Evolutionary conservation across 1,140 invertebrate species (phyloP).

Genomic region (Euborellia annulipes): DNA sequence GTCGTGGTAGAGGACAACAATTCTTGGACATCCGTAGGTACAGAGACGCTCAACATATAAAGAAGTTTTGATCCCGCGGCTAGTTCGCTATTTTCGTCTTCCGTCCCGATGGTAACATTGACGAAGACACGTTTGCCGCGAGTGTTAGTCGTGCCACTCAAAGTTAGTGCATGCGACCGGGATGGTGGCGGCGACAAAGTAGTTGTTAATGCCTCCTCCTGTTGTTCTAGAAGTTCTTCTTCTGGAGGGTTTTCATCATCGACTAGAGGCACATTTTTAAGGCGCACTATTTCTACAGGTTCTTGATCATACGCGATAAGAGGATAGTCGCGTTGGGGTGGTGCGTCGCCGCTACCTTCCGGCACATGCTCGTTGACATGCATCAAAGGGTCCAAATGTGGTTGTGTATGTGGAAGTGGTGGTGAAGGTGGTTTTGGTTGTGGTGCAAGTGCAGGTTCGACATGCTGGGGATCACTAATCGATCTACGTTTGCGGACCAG

Average conservation of each 20-base stretch:
- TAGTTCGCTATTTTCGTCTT: constrained; percentile 32
- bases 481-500: constrained; percentile 41
- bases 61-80: too few species aligned
- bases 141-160: too few species aligned
- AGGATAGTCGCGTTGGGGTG: constrained; percentile 15
- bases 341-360: too few species aligned
- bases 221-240: neutral
- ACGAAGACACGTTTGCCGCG: constrained; percentile 42
- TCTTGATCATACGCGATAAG: constrained; percentile 22
- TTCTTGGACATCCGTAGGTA: constrained; percentile 20
- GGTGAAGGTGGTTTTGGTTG: too few species aligned
- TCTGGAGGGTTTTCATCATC: neutral
- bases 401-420: too few species aligned
- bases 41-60: too few species aligned
- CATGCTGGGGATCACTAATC: constrained; percentile 39
- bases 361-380: too few species aligned
- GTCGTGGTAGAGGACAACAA: constrained; percentile 3
- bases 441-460: constrained; percentile 11
- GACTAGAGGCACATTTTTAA: constrained; percentile 17
- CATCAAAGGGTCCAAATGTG: too few species aligned
- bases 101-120: constrained; percentile 55
- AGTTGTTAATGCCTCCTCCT: constrained; percentile 4
- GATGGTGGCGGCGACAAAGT: too few species aligned
- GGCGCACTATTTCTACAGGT: constrained; percentile 30
- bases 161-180: too few species aligned